Conservation (phyloP, 1,140 invertebrate species). For the Galleria mellonella region DNA sequence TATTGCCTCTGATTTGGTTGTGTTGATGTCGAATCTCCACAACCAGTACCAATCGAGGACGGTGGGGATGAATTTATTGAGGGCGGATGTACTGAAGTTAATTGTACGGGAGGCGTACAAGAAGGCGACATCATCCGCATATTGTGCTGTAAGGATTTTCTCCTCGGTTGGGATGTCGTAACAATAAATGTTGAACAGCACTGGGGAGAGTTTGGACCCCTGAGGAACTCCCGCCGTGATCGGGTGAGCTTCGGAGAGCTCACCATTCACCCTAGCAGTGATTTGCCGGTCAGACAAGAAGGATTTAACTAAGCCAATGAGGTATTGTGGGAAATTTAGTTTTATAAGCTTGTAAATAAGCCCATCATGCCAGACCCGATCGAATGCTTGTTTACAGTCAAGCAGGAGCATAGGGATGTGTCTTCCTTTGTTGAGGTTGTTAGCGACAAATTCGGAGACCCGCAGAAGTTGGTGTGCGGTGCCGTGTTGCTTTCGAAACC, state of each 20-base stretch:
- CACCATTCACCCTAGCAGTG: conserved; percentile 1
- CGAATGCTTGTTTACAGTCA: conserved; percentile 15
- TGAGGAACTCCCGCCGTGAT: conserved; percentile 7
- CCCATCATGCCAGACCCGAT: conserved; percentile 12
- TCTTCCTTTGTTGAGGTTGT: too few relatives aligned
- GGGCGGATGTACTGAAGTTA: too few relatives aligned
- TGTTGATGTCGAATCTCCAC: too few relatives aligned
- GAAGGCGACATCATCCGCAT: too few relatives aligned
- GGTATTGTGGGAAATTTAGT: conserved; percentile 1
- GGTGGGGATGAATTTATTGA: too few relatives aligned
- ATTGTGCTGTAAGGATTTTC: too few relatives aligned
- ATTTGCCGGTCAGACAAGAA: conserved; percentile 1
- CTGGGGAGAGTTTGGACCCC: conserved; percentile 6
- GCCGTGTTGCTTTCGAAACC: conserved; percentile 5
- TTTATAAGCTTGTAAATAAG: conserved; percentile 9
- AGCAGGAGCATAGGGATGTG: conserved; percentile 3
- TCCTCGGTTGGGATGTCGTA: background rate
- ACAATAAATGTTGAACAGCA: background rate
- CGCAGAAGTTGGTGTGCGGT: conserved; percentile 15
- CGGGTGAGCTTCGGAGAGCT: background rate
- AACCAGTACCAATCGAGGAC: too few relatives aligned
- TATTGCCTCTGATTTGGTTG: too few relatives aligned
- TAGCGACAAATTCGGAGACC: background rate
- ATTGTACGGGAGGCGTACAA: too few relatives aligned
- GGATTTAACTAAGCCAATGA: conserved; percentile 2